A percentile compares a stretch with the other conserved stretches of the same genome.
These are phyloP conservation scores for Labia minor DNA, from an alignment of 2,888 invertebrate species.

Conservation along the genomic window DNA sequence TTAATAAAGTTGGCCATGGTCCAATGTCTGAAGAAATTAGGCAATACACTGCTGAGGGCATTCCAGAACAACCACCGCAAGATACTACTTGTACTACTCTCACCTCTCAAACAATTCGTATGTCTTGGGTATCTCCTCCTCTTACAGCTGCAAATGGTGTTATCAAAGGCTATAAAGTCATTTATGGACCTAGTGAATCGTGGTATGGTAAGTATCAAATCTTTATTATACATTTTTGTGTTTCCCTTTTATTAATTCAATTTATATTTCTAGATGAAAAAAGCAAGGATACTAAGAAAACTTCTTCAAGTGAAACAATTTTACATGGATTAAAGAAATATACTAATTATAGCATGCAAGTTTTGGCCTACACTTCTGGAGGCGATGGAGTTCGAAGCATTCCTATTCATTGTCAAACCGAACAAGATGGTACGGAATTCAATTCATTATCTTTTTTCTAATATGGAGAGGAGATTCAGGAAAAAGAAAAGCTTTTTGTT, in stretches of 20 bases:
- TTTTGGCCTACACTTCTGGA: slow-evolving; percentile 85
- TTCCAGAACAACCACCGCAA: slow-evolving; percentile 82
- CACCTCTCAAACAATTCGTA: slow-evolving; percentile 86
- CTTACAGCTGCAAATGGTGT: slow-evolving; percentile 85
- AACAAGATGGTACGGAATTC: slow-evolving; percentile 73
- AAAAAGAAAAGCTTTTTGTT: background rate
- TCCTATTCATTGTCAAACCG: slow-evolving; percentile 85
- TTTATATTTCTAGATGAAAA: slow-evolving; percentile 57
- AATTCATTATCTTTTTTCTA: background rate
- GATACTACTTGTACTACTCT: slow-evolving; percentile 86
- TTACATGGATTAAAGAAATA: slow-evolving; percentile 88
- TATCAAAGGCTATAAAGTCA: slow-evolving; percentile 90
- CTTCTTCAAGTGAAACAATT: slow-evolving; percentile 84
- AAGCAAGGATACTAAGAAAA: slow-evolving; percentile 81
- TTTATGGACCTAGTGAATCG: slow-evolving; percentile 80
- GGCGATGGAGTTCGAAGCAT: slow-evolving; percentile 85
- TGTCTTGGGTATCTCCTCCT: slow-evolving; percentile 90
- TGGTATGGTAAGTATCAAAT: slow-evolving; percentile 72
- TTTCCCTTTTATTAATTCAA: background rate
- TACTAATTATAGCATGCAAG: slow-evolving; percentile 95
- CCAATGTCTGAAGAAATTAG: slow-evolving; percentile 80
- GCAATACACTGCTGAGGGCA: slow-evolving; percentile 89
- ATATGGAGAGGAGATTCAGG: slow-evolving; percentile 14
- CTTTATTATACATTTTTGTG: background rate
- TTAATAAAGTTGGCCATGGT: slow-evolving; percentile 87